These are phyloP conservation scores for Heliconius congener DNA, from an alignment of 1,140 invertebrate genomes.

Conservation along the genomic window DNA sequence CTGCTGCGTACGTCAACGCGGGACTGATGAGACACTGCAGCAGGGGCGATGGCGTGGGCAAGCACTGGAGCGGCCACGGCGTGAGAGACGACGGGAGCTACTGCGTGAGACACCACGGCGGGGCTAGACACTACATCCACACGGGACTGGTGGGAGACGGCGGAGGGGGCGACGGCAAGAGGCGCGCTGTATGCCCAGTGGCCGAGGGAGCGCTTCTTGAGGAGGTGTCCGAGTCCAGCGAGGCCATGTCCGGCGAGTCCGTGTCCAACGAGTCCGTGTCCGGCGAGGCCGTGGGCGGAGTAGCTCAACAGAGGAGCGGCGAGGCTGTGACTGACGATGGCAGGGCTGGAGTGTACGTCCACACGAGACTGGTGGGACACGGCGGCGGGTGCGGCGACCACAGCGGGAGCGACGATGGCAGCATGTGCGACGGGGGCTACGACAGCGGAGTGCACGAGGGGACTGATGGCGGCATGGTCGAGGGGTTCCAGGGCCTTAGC, in stretches of 20 bases:
- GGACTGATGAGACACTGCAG: slow-evolving; percentile 65
- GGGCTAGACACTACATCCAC: slow-evolving; percentile 70
- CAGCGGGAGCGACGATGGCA: slow-evolving; percentile 35
- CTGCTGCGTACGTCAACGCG: slow-evolving; percentile 50
- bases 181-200: slow-evolving; percentile 53
- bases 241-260: slow-evolving; percentile 42
- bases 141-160: slow-evolving; percentile 72
- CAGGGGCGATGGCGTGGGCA: slow-evolving; percentile 54
- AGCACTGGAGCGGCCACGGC: slow-evolving; percentile 55
- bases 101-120: slow-evolving; percentile 59
- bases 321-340: slow-evolving; percentile 49
- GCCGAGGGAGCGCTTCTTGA: slow-evolving; percentile 63
- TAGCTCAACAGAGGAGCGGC: slow-evolving; percentile 24
- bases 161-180: slow-evolving; percentile 49
- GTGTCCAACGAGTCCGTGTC: slow-evolving; percentile 43
- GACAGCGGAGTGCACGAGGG: slow-evolving; percentile 52
- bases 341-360: slow-evolving; percentile 58
- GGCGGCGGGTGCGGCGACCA: slow-evolving; percentile 56
- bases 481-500: slow-evolving; percentile 67
- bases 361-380: slow-evolving; percentile 67
- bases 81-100: slow-evolving; percentile 56
- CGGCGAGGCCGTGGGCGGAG: slow-evolving; percentile 30
- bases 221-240: slow-evolving; percentile 43
- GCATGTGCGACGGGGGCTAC: slow-evolving; percentile 38
- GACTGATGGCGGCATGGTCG: slow-evolving; percentile 48